Conservation (phyloP, 2,888 invertebrate genomes). For the Eupithecia insigniata region DNA sequence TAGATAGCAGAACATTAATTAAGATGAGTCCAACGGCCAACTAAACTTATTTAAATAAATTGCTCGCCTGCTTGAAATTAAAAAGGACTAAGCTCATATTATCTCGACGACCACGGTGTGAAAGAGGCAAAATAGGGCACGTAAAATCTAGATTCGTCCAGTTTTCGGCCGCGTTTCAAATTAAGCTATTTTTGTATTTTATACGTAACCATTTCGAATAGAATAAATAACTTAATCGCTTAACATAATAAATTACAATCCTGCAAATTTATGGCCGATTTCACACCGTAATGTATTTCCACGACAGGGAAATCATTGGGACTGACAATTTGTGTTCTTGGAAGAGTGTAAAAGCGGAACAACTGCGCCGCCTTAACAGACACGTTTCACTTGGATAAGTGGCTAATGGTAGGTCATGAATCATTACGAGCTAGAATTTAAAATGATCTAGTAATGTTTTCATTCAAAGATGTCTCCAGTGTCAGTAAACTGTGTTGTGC, state of each 20-base stretch:
- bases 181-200: neutral
- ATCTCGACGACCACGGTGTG: neutral
- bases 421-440: conserved; percentile 1
- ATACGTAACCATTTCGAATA: neutral
- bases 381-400: conserved; percentile 12
- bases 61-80: conserved; percentile 35
- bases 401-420: neutral
- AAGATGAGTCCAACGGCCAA: conserved; percentile 56
- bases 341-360: conserved; percentile 8
- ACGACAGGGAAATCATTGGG: neutral
- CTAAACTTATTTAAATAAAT: conserved; percentile 65
- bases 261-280: neutral
- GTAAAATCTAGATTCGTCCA: neutral
- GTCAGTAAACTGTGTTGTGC: neutral
- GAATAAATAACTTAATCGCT: neutral
- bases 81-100: conserved; percentile 3
- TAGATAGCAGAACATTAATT: conserved; percentile 57
- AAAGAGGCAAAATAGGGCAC: neutral
- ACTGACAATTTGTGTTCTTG: neutral
- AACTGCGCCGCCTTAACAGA: conserved; percentile 1
- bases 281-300: conserved; percentile 7
- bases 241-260: neutral
- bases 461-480: neutral
- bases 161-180: neutral
- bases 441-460: neutral